Conservation (phyloP, 2,113 vertebrate species). For the Stigmatopora argus region DNA sequence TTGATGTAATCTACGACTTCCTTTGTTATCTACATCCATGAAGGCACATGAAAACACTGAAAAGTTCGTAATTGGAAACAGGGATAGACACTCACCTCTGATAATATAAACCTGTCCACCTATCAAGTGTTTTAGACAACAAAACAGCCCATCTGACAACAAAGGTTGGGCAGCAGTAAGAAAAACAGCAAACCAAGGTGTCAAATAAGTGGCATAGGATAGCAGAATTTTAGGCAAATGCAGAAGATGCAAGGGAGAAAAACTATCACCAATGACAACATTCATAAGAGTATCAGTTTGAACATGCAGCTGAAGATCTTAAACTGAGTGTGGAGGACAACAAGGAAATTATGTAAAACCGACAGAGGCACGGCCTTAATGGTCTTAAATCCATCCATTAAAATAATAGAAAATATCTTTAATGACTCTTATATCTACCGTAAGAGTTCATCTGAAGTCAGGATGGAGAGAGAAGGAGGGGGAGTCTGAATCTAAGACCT, state of each 20-base stretch:
- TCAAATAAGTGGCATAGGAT: constrained; percentile 76
- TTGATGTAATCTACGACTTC: not conserved
- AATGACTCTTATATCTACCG: too few species aligned
- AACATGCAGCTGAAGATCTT: constrained; percentile 35
- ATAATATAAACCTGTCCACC: constrained; percentile 99
- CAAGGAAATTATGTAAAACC: constrained; percentile 27
- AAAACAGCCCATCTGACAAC: constrained; percentile 99
- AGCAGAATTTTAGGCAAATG: constrained; percentile 72
- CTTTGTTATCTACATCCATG: constrained; percentile 52
- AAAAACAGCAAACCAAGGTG: constrained; percentile 88
- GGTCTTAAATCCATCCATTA: too few species aligned
- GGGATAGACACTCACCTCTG: constrained; percentile 87
- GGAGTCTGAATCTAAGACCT: too few species aligned
- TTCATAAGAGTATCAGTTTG: constrained; percentile 66
- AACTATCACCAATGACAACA: constrained; percentile 74
- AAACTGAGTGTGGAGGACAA: constrained; percentile 21
- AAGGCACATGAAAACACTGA: constrained; percentile 34
- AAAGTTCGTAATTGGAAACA: constrained; percentile 12
- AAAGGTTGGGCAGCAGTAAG: constrained; percentile 93
- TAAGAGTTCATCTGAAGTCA: too few species aligned
- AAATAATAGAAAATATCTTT: too few species aligned
- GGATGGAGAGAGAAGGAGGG: too few species aligned
- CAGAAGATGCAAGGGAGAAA: constrained; percentile 59
- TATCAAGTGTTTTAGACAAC: constrained; percentile 99
- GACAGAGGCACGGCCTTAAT: not conserved